Percentiles rank a stretch among this genome's conserved stretches.
phyloP scores from a whole-genome alignment of 1,140 invertebrate species.

The Dendroctonus valens region DNA sequence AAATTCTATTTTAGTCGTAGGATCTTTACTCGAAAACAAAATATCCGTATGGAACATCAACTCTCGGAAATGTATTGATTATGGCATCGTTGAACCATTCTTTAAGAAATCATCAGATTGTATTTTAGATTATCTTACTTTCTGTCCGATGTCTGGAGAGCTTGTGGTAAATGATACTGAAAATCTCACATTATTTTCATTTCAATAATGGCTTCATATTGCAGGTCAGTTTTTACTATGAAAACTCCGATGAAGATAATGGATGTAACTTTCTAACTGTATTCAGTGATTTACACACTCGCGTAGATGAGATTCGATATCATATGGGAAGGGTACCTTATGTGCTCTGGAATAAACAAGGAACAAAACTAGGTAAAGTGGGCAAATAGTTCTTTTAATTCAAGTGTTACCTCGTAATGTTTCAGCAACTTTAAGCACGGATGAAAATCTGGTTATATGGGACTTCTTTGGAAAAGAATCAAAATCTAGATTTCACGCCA shows the following conservation, averaged over 20 bases:
- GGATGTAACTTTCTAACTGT: background rate
- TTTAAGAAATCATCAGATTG: background rate
- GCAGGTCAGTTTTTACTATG: conserved; percentile 1
- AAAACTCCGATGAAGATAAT: background rate
- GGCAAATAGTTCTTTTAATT: no score
- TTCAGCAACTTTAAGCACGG: background rate
- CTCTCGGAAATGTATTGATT: background rate
- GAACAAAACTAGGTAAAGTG: background rate
- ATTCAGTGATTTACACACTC: background rate
- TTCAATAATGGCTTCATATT: background rate
- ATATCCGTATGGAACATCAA: background rate
- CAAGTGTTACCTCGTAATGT: background rate
- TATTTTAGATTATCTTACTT: conserved; percentile 1
- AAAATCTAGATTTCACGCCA: no score
- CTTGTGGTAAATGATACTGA: background rate
- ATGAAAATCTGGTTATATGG: background rate
- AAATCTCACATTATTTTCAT: no score
- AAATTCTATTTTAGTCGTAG: background rate
- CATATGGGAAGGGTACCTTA: background rate
- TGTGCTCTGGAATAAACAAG: background rate
- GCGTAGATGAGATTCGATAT: background rate
- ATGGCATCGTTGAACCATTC: background rate
- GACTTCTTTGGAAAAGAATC: background rate
- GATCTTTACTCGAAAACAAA: background rate
- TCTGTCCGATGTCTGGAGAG: background rate